Evolutionary conservation across 2,113 vertebrate species (phyloP).

Genomic region (Dendropsophus ebraccatus): DNA sequence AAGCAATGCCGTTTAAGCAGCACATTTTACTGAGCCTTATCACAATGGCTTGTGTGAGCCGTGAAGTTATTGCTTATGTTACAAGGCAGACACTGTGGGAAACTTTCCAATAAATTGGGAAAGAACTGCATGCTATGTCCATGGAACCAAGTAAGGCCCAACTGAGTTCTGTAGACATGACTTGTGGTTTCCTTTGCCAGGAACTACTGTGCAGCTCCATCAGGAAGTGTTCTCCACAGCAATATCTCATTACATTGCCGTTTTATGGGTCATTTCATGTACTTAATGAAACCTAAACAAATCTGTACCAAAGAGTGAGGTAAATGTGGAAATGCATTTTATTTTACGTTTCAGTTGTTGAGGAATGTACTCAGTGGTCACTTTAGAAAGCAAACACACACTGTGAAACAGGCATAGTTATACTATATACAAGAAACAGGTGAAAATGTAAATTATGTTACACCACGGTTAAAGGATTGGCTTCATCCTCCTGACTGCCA

Average conservation of each 20-base stretch:
- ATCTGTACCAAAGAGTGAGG: slow-evolving; percentile 70
- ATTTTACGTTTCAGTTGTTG: slow-evolving; percentile 65
- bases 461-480: neutral
- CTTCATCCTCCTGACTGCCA: neutral
- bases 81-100: slow-evolving; percentile 50
- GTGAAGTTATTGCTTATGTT: slow-evolving; percentile 48
- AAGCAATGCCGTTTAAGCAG: slow-evolving; percentile 13
- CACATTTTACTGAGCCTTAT: slow-evolving; percentile 21
- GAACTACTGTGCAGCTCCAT: slow-evolving; percentile 74
- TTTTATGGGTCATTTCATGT: slow-evolving; percentile 81
- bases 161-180: slow-evolving; percentile 66
- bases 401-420: slow-evolving; percentile 10
- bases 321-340: slow-evolving; percentile 65
- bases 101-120: slow-evolving; percentile 66
- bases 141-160: slow-evolving; percentile 67
- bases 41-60: slow-evolving; percentile 33
- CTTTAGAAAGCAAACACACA: slow-evolving; percentile 52
- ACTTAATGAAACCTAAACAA: slow-evolving; percentile 75
- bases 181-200: slow-evolving; percentile 74
- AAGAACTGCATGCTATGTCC: slow-evolving; percentile 58
- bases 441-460: slow-evolving; percentile 17
- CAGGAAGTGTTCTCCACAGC: slow-evolving; percentile 73
- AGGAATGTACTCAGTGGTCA: slow-evolving; percentile 65
- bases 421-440: slow-evolving; percentile 34
- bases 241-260: slow-evolving; percentile 76